Evolutionary conservation across 2,888 invertebrate genomes (phyloP).

Genomic region (Ectemnius continuus): DNA sequence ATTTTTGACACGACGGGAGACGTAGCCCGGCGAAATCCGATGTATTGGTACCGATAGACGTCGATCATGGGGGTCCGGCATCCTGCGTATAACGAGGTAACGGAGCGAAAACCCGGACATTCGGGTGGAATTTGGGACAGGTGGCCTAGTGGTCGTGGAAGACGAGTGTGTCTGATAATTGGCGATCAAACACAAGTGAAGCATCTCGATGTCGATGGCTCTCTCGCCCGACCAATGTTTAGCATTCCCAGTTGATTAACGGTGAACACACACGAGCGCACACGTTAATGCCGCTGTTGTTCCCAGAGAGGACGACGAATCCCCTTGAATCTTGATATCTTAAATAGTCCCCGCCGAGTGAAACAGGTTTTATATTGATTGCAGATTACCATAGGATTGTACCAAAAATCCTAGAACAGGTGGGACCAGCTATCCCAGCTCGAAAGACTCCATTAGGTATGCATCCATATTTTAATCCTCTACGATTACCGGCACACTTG

Average conservation of each 20-base stretch:
- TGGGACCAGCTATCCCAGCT: too few relatives aligned
- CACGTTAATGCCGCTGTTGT: slow-evolving; percentile 3
- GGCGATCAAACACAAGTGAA: slow-evolving; percentile 64
- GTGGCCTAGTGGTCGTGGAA: slow-evolving; percentile 62
- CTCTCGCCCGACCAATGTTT: slow-evolving; percentile 38
- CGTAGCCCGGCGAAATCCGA: neutral
- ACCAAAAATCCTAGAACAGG: too few relatives aligned
- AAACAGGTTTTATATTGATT: slow-evolving; percentile 20
- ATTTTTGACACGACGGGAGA: neutral
- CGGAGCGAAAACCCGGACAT: slow-evolving; percentile 67
- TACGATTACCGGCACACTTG: too few relatives aligned
- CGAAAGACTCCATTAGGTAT: slow-evolving; percentile 2
- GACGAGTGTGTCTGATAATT: slow-evolving; percentile 64
- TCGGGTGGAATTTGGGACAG: slow-evolving; percentile 69
- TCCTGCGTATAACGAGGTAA: slow-evolving; percentile 58
- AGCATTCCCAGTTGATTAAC: slow-evolving; percentile 44
- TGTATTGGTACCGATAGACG: slow-evolving; percentile 39
- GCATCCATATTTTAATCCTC: neutral
- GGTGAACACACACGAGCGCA: slow-evolving; percentile 11
- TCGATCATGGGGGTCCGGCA: slow-evolving; percentile 35
- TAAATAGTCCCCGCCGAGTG: neutral
- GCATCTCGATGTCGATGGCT: slow-evolving; percentile 41
- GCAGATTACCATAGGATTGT: slow-evolving; percentile 20
- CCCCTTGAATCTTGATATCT: too few relatives aligned
- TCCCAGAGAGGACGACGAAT: too few relatives aligned